phyloP scores from a whole-genome alignment of 2,113 vertebrate species.

The Solea solea region DNA sequence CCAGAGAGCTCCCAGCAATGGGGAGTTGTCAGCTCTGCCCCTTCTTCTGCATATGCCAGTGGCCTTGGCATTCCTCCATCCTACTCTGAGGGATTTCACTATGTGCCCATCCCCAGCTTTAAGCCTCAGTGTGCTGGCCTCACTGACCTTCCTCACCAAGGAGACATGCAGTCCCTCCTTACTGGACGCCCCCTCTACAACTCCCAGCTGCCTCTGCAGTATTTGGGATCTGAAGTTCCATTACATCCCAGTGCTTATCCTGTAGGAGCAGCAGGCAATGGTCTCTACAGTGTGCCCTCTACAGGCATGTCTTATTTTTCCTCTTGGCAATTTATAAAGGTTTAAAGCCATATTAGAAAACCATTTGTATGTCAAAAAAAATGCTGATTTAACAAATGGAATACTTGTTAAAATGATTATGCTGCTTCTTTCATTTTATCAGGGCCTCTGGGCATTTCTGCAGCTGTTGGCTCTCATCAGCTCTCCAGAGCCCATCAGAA shows the following conservation, averaged over 20 bases:
- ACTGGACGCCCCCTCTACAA: slow-evolving; percentile 70
- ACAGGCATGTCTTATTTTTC: slow-evolving; percentile 42
- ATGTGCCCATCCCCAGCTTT: slow-evolving; percentile 69
- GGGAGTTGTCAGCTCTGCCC: slow-evolving; percentile 24
- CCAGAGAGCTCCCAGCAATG: slow-evolving; percentile 59
- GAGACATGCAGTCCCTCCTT: slow-evolving; percentile 74
- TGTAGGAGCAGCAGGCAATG: slow-evolving; percentile 61
- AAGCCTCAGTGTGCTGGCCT: slow-evolving; percentile 56
- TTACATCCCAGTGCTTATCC: slow-evolving; percentile 75
- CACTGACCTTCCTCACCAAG: slow-evolving; percentile 60
- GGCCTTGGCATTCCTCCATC: slow-evolving; percentile 63
- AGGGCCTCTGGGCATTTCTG: slow-evolving; percentile 66
- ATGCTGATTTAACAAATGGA: too few species aligned
- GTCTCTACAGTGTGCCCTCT: slow-evolving; percentile 71
- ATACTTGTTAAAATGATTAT: not conserved
- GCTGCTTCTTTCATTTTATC: slow-evolving; percentile 10
- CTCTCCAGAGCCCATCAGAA: slow-evolving; percentile 67
- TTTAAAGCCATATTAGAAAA: not conserved
- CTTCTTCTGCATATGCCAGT: slow-evolving; percentile 24
- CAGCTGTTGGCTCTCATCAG: slow-evolving; percentile 64
- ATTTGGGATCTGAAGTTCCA: slow-evolving; percentile 70
- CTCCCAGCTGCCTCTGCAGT: slow-evolving; percentile 80
- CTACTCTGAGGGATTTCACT: slow-evolving; percentile 66
- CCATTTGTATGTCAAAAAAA: too few species aligned
- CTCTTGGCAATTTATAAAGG: not conserved